A percentile compares a stretch with the other conserved stretches of the same genome.
phyloP scores from a whole-genome alignment of 2,888 invertebrate genomes.

The Acanthosepion pharaonis region DNA sequence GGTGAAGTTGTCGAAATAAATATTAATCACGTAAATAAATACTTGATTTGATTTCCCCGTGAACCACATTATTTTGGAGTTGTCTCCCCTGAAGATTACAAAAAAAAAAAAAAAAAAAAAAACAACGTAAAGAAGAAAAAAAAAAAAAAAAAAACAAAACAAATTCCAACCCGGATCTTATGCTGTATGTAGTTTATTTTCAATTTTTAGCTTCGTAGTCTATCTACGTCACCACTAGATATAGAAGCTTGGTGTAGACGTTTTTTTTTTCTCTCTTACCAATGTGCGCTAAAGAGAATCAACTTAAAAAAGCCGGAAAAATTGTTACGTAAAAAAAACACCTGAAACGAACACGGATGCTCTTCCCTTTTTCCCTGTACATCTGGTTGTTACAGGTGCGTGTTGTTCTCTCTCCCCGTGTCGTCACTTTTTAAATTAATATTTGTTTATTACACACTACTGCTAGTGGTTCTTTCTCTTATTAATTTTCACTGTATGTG shows the following conservation, averaged over 20 bases:
- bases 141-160: neutral
- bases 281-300: neutral
- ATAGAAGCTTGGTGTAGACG: no score
- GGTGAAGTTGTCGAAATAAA: no score
- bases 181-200: neutral
- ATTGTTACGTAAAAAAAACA: neutral
- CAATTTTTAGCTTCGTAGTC: neutral
- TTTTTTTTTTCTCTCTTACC: neutral
- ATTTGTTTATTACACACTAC: neutral
- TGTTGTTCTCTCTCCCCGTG: neutral
- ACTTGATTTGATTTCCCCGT: no score
- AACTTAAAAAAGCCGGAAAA: neutral
- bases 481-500: neutral
- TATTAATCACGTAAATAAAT: no score
- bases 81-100: neutral
- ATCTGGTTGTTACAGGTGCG: neutral
- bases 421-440: neutral
- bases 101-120: neutral
- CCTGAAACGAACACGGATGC: neutral
- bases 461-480: neutral
- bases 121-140: neutral
- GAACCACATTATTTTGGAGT: neutral
- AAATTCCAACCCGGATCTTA: constrained; percentile 33
- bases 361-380: neutral
- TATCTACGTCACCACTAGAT: neutral